These are phyloP conservation scores for Manacus vitellinus DNA, from an alignment of 2,113 vertebrate species.

Conservation along the genomic window DNA sequence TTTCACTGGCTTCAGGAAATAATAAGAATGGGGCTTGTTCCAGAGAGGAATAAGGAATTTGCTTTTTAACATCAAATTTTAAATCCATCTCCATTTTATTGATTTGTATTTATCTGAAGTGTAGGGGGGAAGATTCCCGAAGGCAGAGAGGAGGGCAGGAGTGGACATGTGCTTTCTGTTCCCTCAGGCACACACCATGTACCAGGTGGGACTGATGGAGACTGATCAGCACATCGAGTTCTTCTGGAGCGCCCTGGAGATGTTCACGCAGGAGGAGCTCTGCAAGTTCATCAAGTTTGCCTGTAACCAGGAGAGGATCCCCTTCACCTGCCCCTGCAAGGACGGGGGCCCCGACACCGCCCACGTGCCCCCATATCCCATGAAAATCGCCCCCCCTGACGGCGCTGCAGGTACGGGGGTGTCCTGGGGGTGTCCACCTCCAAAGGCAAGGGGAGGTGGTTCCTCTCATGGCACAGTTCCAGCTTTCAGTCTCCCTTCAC, in stretches of 20 bases:
- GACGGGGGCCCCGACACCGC: conserved; percentile 94
- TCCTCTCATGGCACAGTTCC: accelerated
- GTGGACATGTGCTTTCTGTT: neutral
- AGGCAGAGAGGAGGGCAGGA: neutral
- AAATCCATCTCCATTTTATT: neutral
- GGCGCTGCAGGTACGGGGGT: conserved; percentile 85
- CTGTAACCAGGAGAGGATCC: conserved; percentile 97
- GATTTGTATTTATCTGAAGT: neutral
- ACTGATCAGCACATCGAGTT: conserved; percentile 97
- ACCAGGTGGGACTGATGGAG: conserved; percentile 98
- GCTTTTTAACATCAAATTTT: neutral
- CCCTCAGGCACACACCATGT: conserved; percentile 95
- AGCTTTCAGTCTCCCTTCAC: accelerated
- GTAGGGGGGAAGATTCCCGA: accelerated
- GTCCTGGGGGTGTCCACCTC: too few relatives aligned
- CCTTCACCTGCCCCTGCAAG: conserved; percentile 97
- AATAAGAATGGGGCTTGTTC: neutral
- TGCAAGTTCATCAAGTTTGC: conserved; percentile 99
- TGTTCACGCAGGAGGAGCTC: conserved; percentile 97
- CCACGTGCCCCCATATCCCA: conserved; percentile 96
- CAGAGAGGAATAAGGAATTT: neutral
- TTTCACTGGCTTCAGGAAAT: neutral
- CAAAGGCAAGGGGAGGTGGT: accelerated
- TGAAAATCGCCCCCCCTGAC: conserved; percentile 97
- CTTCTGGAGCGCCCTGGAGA: conserved; percentile 95